Percentiles rank a stretch among this genome's conserved stretches.
These are phyloP conservation scores for Semotilus atromaculatus DNA, from an alignment of 2,797 vertebrate species.

Conservation along the genomic window DNA sequence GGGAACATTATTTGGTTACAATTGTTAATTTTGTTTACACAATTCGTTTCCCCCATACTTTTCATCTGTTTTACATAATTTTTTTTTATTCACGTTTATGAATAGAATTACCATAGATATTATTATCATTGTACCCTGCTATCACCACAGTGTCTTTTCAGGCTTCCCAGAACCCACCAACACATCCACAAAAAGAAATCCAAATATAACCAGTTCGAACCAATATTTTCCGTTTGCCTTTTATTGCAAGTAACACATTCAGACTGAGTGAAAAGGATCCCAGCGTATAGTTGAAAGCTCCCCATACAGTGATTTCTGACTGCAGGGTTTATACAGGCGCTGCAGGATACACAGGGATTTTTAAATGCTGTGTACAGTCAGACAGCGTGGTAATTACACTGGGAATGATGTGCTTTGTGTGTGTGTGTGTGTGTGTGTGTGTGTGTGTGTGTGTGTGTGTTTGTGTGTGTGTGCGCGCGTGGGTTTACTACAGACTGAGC, in stretches of 20 bases:
- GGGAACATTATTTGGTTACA: background rate
- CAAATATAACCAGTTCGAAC: background rate
- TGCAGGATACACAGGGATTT: constrained; percentile 36
- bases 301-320: constrained; percentile 28
- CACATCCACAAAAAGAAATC: background rate
- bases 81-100: background rate
- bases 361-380: constrained; percentile 51
- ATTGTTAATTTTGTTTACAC: constrained; percentile 2
- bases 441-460: constrained; percentile 11
- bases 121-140: background rate
- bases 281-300: constrained; percentile 21
- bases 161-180: background rate
- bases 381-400: constrained; percentile 46
- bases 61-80: background rate
- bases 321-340: constrained; percentile 24
- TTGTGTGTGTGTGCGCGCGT: background rate
- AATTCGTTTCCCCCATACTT: too few relatives aligned
- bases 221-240: constrained; percentile 23
- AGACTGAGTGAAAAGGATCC: constrained; percentile 28
- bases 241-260: constrained; percentile 13
- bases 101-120: background rate
- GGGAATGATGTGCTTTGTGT: constrained; percentile 33
- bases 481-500: constrained; percentile 38
- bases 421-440: constrained; percentile 19
- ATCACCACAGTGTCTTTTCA: background rate